phyloP scores from a whole-genome alignment of 2,888 invertebrate species.

The Gibbula magus region DNA sequence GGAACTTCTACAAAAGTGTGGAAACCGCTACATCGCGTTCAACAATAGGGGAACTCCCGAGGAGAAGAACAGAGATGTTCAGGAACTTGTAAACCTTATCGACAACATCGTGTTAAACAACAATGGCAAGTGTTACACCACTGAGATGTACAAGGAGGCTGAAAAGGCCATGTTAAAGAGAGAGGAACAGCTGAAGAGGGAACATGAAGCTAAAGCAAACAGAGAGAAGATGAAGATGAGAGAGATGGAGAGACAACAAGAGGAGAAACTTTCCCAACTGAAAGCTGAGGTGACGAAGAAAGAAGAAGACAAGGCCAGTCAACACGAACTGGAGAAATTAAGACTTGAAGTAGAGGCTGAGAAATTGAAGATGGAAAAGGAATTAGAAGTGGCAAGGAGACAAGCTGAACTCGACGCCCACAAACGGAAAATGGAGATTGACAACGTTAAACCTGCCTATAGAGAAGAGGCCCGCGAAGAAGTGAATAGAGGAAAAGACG shows the following conservation, averaged over 20 bases:
- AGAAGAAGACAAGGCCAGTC: neutral
- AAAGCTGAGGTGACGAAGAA: neutral
- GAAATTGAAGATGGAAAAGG: too few species aligned
- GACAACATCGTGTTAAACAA: constrained; percentile 26
- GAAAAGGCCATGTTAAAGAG: constrained; percentile 26
- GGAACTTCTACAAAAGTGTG: constrained; percentile 13
- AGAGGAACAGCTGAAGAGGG: constrained; percentile 7
- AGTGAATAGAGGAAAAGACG: too few species aligned
- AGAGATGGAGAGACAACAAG: neutral
- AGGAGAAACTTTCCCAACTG: neutral
- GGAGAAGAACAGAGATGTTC: constrained; percentile 28
- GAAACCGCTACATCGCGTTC: constrained; percentile 29
- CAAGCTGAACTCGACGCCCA: too few species aligned
- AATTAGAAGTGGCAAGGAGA: too few species aligned
- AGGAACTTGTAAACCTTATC: constrained; percentile 29
- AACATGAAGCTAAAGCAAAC: neutral
- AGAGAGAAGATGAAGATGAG: neutral
- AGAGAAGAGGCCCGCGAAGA: too few species aligned
- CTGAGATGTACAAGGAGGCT: constrained; percentile 30
- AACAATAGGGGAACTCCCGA: constrained; percentile 27
- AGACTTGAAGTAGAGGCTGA: too few species aligned
- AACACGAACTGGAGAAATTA: neutral
- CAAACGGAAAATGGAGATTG: too few species aligned
- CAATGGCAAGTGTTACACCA: constrained; percentile 30
- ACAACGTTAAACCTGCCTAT: too few species aligned